Evolutionary conservation across 2,888 invertebrate genomes (phyloP), one percentile per base, ranked within the genome.

Genomic region (Aleiodes leptofemur): DNA sequence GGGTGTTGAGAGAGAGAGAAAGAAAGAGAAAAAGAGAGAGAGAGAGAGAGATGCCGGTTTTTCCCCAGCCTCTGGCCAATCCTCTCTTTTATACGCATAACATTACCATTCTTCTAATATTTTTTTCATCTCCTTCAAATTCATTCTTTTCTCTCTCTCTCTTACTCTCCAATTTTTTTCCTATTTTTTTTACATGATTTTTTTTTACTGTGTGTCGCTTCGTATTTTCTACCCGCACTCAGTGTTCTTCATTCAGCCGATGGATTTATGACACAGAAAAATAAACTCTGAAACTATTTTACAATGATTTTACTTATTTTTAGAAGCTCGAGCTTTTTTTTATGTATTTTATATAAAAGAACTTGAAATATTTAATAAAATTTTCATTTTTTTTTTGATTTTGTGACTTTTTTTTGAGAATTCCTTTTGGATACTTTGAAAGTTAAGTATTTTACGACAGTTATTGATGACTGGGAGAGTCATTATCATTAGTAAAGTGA

Each of bases 1-100:
- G 80, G 80, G 80, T 78, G 78, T 79, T 79, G 76, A 77, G 69
- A 75, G 69, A 73, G 68, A 43, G 7, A 43, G 43, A 43, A 8
- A 11, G 76, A 77, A 66, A 75, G 69, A 73, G 68, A 43, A 9
- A 43, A 9, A 43, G 43, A 8, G n/a, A n/a, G 76, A 77, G 69
- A 75, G 69, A 73, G 68, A 43, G 43, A 43, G 43, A 43, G 43
- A 8, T 6, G 43, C 71, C 72, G 59, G 55, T 69, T 66, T 71
- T 64, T 57, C 78, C 78, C 77, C 70, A 76, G 78, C 80, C 73
- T 71, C 69, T 14, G 23, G 9, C 61, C 61, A 61, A 34, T 61
- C 34, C 38, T 34, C 13, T 38, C 61, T 38, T 34, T 61, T 23
- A 61, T 61, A 48, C 64, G 64, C 64, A 64, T 64, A 23, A 56